Conservation (phyloP, 2,797 vertebrate genomes). For the Urocyon cinereoargenteus region DNA sequence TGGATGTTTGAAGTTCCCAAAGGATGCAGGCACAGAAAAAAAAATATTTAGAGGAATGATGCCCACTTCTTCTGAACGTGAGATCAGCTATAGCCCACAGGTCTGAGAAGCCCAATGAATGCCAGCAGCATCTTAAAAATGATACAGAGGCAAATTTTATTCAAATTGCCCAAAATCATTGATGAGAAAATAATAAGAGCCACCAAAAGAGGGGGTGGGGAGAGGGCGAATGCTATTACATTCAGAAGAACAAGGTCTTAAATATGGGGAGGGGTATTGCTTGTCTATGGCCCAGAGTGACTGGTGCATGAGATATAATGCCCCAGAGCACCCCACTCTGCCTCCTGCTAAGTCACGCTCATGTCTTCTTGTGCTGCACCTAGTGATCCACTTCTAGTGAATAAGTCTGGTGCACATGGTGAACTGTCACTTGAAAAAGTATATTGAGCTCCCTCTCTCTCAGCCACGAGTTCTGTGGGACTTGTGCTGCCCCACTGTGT, state of each 20-base stretch:
- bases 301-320: rapidly evolving
- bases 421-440: neutral
- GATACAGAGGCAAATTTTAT: neutral
- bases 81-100: neutral
- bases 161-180: neutral
- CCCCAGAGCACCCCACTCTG: rapidly evolving
- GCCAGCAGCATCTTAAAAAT: neutral
- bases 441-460: too few relatives aligned
- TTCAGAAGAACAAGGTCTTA: rapidly evolving
- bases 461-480: neutral
- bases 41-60: neutral
- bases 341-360: rapidly evolving
- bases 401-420: neutral
- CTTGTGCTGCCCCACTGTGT: rapidly evolving
- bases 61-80: neutral
- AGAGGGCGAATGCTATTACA: rapidly evolving
- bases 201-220: neutral
- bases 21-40: neutral
- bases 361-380: neutral
- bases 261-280: rapidly evolving
- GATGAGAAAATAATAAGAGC: neutral
- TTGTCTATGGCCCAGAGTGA: neutral
- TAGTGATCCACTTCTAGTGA: neutral
- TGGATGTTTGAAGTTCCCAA: neutral
- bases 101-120: neutral